A percentile compares a stretch with the other conserved stretches of the same genome.
These are phyloP conservation scores for Vimba vimba DNA, from an alignment of 2,113 vertebrate genomes.

Conservation along the genomic window DNA sequence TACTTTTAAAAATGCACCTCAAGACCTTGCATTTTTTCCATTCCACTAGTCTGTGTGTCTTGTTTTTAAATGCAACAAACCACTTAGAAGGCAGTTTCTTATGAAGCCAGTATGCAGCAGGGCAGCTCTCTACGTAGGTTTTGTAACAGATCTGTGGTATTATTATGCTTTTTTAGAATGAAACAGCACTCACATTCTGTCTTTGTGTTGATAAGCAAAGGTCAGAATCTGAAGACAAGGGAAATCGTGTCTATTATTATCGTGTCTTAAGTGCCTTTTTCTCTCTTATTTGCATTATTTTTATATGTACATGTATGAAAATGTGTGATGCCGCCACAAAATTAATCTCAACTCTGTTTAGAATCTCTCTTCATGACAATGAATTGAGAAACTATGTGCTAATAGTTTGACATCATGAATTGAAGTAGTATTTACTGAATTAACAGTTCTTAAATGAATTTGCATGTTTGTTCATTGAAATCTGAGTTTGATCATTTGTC, in stretches of 20 bases:
- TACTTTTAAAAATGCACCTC: too few relatives aligned
- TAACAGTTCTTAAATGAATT: neutral
- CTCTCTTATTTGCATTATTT: neutral
- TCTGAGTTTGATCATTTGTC: neutral
- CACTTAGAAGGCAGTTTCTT: neutral
- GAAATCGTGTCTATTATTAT: neutral
- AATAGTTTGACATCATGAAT: neutral
- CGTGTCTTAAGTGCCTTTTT: neutral
- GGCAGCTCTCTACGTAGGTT: neutral
- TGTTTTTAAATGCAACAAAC: neutral
- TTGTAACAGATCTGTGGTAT: neutral
- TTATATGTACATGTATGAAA: neutral
- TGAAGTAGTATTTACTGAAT: neutral
- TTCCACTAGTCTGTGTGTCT: neutral
- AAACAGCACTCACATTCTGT: conserved; percentile 4
- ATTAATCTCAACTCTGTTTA: neutral
- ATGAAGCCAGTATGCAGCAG: neutral
- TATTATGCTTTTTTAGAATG: neutral
- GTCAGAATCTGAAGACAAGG: neutral
- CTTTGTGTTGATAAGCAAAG: neutral
- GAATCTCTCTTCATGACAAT: neutral
- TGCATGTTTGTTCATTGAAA: neutral
- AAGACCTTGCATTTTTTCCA: neutral
- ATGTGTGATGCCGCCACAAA: neutral
- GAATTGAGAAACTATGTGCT: neutral